Conservation (phyloP, 2,113 vertebrate genomes). For the Buteo buteo region DNA sequence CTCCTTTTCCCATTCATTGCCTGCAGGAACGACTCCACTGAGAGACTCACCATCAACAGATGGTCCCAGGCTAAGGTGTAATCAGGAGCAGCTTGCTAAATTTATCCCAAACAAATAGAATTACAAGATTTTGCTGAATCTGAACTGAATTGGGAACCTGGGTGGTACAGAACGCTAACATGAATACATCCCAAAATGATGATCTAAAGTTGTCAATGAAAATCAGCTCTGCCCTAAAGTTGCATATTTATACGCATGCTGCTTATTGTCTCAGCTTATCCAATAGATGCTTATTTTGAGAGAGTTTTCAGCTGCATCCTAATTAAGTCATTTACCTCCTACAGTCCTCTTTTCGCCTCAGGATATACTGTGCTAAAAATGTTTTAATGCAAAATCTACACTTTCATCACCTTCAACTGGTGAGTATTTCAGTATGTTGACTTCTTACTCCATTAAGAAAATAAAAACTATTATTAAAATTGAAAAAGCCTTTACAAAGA, state of each 20-base stretch:
- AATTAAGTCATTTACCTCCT: conserved; percentile 54
- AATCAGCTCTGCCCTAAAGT: background rate
- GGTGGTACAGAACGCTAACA: conserved; percentile 40
- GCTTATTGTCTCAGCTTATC: background rate
- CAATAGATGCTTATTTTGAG: background rate
- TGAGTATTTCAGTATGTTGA: background rate
- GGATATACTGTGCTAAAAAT: conserved; percentile 2
- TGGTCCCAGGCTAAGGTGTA: conserved; percentile 72
- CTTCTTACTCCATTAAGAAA: background rate
- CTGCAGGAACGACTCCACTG: conserved; percentile 65
- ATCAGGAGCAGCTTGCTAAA: conserved; percentile 75
- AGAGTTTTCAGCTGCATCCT: conserved; percentile 12
- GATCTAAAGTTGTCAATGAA: background rate
- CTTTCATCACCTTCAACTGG: background rate
- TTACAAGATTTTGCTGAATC: conserved; percentile 64
- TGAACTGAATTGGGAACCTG: conserved; percentile 57
- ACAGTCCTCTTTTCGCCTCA: background rate
- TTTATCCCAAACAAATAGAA: conserved; percentile 76
- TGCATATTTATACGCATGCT: background rate
- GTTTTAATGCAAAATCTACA: conserved; percentile 4
- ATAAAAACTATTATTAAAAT: conserved; percentile 15
- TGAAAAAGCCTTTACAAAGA: background rate
- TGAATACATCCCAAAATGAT: background rate
- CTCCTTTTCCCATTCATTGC: conserved; percentile 57
- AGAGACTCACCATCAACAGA: conserved; percentile 70